Conservation (phyloP, 2,888 invertebrate species). For the Phaonia tiefii region DNA sequence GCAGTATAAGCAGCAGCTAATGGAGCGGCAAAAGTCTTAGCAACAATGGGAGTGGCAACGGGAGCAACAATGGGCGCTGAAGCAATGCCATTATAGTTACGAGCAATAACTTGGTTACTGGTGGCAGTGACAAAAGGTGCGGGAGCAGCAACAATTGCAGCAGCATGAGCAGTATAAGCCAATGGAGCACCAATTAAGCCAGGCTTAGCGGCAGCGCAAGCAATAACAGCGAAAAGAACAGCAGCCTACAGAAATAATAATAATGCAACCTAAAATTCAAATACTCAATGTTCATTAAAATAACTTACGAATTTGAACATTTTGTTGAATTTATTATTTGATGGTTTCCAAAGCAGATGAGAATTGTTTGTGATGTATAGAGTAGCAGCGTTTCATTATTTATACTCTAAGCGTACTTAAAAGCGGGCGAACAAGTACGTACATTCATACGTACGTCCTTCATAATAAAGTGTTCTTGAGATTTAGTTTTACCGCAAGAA, state of each 20-base stretch:
- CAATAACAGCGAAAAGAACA: conserved; percentile 70
- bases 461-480: too few relatives aligned
- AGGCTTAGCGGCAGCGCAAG: too few relatives aligned
- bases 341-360: too few relatives aligned
- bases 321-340: too few relatives aligned
- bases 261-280: not conserved
- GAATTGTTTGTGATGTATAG: too few relatives aligned
- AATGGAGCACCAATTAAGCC: conserved; percentile 68
- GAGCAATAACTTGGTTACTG: conserved; percentile 73
- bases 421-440: too few relatives aligned
- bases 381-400: too few relatives aligned
- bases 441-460: too few relatives aligned
- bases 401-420: too few relatives aligned
- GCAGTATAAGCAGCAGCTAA: conserved; percentile 46
- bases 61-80: conserved; percentile 70
- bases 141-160: conserved; percentile 46
- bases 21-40: conserved; percentile 40
- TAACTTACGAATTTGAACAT: conserved; percentile 55
- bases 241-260: conserved; percentile 48
- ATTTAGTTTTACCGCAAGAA: too few relatives aligned
- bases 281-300: not conserved
- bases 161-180: conserved; percentile 67
- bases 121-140: conserved; percentile 72
- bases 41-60: conserved; percentile 62
- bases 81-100: conserved; percentile 72